phyloP scores from a whole-genome alignment of 1,140 invertebrate species.

The Nylanderia fulva region DNA sequence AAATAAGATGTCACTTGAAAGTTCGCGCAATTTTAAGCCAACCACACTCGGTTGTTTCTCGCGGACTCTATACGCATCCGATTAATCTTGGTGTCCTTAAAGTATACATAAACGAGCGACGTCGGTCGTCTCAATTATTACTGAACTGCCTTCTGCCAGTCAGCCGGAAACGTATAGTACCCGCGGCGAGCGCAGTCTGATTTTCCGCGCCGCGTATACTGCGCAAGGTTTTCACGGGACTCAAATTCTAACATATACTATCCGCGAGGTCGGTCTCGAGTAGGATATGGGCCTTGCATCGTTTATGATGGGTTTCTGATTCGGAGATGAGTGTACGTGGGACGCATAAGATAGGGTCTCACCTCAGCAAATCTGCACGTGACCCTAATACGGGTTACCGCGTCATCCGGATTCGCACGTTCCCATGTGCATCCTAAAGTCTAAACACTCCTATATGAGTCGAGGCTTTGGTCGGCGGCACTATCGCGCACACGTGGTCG shows the following conservation, averaged over 20 bases:
- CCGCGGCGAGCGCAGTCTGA: constrained; percentile 15
- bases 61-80: constrained; percentile 26
- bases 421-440: constrained; percentile 77
- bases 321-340: constrained; percentile 83
- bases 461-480: constrained; percentile 60
- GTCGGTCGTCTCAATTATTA: constrained; percentile 53
- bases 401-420: constrained; percentile 75
- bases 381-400: constrained; percentile 80
- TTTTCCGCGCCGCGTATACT: constrained; percentile 40
- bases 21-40: background rate
- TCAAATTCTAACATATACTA: constrained; percentile 57
- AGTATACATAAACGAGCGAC: constrained; percentile 60
- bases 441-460: constrained; percentile 75
- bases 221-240: constrained; percentile 37
- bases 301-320: constrained; percentile 83
- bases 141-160: constrained; percentile 53
- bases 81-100: constrained; percentile 58
- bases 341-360: constrained; percentile 80
- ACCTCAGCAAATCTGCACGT: constrained; percentile 82
- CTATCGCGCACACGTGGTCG: background rate
- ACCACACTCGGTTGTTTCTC: background rate
- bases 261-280: constrained; percentile 27
- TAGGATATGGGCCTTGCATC: constrained; percentile 78
- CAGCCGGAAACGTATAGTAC: constrained; percentile 39
- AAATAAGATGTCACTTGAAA: no score